These are phyloP conservation scores for Apolygus lucorum DNA, from an alignment of 1,140 invertebrate species.

Conservation along the genomic window DNA sequence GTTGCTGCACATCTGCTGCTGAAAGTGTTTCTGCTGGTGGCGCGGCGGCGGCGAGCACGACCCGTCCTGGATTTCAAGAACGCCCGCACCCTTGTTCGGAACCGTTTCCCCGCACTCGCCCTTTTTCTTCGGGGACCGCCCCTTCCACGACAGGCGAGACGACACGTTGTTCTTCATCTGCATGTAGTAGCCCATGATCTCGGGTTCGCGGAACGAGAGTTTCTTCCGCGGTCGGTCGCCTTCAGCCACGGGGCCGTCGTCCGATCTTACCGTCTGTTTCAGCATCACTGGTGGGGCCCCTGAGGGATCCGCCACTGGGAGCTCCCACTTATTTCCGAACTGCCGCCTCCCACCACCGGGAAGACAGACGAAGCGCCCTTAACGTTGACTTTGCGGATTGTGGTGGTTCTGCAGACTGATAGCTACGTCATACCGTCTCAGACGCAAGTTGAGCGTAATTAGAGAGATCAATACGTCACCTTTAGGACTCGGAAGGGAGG, in stretches of 20 bases:
- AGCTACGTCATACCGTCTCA: too few relatives aligned
- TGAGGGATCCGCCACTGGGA: background rate
- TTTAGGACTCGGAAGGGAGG: too few relatives aligned
- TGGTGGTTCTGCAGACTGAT: too few relatives aligned
- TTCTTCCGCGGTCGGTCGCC: conserved; percentile 68
- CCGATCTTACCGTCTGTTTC: conserved; percentile 22
- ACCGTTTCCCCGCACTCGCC: conserved; percentile 36
- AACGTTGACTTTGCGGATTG: too few relatives aligned
- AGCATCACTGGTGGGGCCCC: conserved; percentile 23
- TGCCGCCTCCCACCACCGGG: background rate
- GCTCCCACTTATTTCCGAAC: conserved; percentile 18
- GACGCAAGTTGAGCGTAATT: too few relatives aligned
- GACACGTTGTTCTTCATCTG: conserved; percentile 37
- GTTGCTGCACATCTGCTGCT: background rate
- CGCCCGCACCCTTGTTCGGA: conserved; percentile 24
- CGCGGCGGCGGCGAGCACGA: conserved; percentile 1
- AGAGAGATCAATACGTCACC: too few relatives aligned
- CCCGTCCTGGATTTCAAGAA: conserved; percentile 32
- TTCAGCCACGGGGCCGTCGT: conserved; percentile 37
- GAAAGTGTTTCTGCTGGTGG: too few relatives aligned
- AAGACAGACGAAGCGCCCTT: too few relatives aligned
- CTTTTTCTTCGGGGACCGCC: conserved; percentile 27
- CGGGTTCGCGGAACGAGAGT: conserved; percentile 73
- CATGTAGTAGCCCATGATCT: conserved; percentile 49
- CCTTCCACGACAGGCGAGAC: conserved; percentile 29